These are phyloP conservation scores for Phylloscopus collybita DNA, from an alignment of 2,797 vertebrate genomes.

Conservation along the genomic window DNA sequence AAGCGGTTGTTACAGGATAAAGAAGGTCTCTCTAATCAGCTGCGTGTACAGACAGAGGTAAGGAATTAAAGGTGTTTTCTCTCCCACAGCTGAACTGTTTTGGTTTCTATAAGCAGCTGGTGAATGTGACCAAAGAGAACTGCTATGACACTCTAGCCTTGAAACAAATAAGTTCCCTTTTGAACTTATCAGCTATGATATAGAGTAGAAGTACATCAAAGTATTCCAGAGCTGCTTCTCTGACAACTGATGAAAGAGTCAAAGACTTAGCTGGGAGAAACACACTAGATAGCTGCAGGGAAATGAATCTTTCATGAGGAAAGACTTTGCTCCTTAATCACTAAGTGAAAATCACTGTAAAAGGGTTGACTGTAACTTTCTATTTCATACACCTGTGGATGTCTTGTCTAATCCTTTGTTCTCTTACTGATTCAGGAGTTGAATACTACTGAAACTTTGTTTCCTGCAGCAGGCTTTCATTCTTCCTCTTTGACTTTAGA, in stretches of 20 bases:
- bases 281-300: neutral
- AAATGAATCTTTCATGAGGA: neutral
- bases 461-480: neutral
- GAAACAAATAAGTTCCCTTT: neutral
- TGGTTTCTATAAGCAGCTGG: neutral
- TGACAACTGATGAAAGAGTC: neutral
- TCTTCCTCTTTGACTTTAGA: neutral
- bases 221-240: neutral
- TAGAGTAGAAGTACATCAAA: neutral
- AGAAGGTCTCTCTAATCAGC: constrained; percentile 94
- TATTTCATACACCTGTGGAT: neutral
- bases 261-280: neutral
- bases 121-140: neutral
- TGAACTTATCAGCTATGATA: neutral
- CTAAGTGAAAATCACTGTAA: neutral
- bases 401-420: neutral
- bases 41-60: constrained; percentile 95
- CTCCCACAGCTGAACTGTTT: neutral
- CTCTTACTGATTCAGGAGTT: neutral
- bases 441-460: neutral
- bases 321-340: neutral
- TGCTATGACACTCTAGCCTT: neutral
- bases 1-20: constrained; percentile 92
- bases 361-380: neutral
- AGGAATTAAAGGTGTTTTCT: constrained; percentile 15